A percentile compares a stretch with the other conserved stretches of the same genome.
Evolutionary conservation across 2,888 invertebrate genomes (phyloP).

Genomic region (Aquatica leii): DNA sequence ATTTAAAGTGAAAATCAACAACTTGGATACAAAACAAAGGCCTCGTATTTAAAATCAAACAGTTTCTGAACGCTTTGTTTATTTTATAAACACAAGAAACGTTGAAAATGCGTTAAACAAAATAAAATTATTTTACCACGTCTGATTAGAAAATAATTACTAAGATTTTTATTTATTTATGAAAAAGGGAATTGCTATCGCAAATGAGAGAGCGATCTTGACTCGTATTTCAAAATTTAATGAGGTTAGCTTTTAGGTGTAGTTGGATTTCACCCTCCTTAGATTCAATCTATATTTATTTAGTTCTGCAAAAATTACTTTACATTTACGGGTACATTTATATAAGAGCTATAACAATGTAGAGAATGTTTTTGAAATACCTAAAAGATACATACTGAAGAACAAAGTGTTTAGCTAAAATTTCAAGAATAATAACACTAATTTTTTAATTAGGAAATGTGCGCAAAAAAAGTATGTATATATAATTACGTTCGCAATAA

Average conservation of each 20-base stretch:
- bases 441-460: conserved; percentile 21
- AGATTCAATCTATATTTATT: conserved; percentile 18
- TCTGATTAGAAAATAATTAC: no score
- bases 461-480: conserved; percentile 15
- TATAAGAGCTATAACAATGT: conserved; percentile 11
- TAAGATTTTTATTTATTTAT: conserved; percentile 4
- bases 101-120: no score
- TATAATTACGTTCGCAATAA: conserved; percentile 20
- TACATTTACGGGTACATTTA: conserved; percentile 17
- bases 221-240: conserved; percentile 19
- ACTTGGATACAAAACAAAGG: no score
- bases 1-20: no score
- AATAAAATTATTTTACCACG: no score
- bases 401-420: conserved; percentile 20
- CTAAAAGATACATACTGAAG: conserved; percentile 21
- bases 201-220: conserved; percentile 6
- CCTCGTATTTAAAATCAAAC: no score
- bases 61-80: no score
- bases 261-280: conserved; percentile 11
- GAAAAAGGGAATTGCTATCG: conserved; percentile 5
- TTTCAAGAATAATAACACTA: conserved; percentile 19
- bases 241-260: conserved; percentile 1
- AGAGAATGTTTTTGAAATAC: conserved; percentile 21
- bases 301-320: conserved; percentile 17
- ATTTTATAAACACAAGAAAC: no score